A percentile compares a stretch with the other conserved stretches of the same genome.
Conservation (phyloP, 2,797 vertebrate species). For the Echiichthys vipera region DNA sequence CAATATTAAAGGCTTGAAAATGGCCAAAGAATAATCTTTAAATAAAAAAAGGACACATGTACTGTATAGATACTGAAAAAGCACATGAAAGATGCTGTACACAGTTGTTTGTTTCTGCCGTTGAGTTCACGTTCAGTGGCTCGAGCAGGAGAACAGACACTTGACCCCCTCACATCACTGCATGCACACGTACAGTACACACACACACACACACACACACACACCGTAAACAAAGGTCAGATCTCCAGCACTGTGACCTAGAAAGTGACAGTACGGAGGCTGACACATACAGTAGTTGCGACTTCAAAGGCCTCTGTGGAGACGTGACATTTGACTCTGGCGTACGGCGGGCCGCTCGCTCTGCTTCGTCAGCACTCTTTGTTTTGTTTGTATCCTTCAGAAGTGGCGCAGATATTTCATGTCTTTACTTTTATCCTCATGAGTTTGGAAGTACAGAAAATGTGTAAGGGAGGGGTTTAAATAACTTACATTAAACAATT, state of each 20-base stretch:
- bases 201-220: too few species aligned
- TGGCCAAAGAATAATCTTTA: too few species aligned
- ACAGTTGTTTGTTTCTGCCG: background rate
- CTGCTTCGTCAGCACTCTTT: slow-evolving; percentile 32
- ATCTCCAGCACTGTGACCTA: slow-evolving; percentile 34
- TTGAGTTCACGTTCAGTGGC: slow-evolving; percentile 3
- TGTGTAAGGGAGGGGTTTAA: background rate
- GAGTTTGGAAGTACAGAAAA: background rate
- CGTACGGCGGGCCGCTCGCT: background rate
- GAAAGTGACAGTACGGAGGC: slow-evolving; percentile 16
- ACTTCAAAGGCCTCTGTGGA: slow-evolving; percentile 44
- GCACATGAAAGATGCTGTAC: too few species aligned
- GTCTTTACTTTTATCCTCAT: background rate
- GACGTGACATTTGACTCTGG: slow-evolving; percentile 49
- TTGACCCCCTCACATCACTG: background rate
- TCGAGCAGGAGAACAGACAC: background rate
- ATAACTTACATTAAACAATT: too few species aligned
- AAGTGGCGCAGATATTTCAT: background rate
- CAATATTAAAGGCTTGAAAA: too few species aligned
- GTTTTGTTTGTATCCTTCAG: slow-evolving; percentile 23
- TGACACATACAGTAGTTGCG: background rate
- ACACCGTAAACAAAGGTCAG: too few species aligned
- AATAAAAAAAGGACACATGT: too few species aligned
- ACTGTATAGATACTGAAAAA: too few species aligned
- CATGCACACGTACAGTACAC: background rate